A percentile compares a stretch with the other conserved stretches of the same genome.
Conservation (phyloP, 1,140 invertebrate genomes). For the Plodia interpunctella region DNA sequence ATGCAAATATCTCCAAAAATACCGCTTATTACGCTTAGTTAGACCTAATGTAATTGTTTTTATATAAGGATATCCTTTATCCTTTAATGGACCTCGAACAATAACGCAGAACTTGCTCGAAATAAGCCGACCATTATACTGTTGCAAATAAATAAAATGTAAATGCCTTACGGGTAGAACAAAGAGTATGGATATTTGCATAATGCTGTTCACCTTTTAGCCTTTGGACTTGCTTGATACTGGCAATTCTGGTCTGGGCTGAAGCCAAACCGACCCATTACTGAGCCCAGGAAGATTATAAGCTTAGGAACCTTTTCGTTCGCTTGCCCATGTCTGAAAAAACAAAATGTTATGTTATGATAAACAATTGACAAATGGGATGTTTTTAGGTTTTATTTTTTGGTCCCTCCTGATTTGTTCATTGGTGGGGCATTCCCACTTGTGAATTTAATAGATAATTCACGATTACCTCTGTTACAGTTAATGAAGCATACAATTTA, state of each 20-base stretch:
- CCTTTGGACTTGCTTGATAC: conserved; percentile 35
- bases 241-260: conserved; percentile 39
- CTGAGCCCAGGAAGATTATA: conserved; percentile 49
- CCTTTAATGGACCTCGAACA: conserved; percentile 35
- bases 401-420: too few relatives aligned
- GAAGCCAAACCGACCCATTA: conserved; percentile 60
- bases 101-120: conserved; percentile 33
- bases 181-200: conserved; percentile 63
- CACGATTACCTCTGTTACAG: too few relatives aligned
- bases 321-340: conserved; percentile 20
- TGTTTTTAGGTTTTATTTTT: too few relatives aligned
- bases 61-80: conserved; percentile 22
- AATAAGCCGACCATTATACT: conserved; percentile 41
- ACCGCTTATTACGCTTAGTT: background rate
- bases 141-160: conserved; percentile 58
- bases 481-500: too few relatives aligned
- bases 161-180: conserved; percentile 52
- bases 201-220: conserved; percentile 63
- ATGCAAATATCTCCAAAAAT: background rate
- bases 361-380: too few relatives aligned
- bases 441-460: too few relatives aligned
- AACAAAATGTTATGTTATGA: background rate
- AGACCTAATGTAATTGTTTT: conserved; percentile 10
- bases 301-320: conserved; percentile 41
- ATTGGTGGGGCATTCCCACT: too few relatives aligned